These are phyloP conservation scores for Netelia inedita DNA, from an alignment of 2,888 invertebrate genomes.

Conservation along the genomic window DNA sequence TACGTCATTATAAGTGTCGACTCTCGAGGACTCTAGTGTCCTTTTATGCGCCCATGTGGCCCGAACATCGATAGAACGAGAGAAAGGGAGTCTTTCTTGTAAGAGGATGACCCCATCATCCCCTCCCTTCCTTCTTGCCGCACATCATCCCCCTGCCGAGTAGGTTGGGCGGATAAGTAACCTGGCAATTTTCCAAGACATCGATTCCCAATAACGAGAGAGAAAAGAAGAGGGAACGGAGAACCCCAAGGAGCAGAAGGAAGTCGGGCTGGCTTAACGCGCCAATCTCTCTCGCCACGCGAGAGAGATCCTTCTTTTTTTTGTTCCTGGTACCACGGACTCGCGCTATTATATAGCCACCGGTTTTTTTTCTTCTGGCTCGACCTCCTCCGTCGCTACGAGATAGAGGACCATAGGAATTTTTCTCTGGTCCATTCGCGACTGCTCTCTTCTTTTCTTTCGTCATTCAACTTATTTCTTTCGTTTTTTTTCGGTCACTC, in stretches of 20 bases:
- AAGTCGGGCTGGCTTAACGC: constrained; percentile 76
- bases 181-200: constrained; percentile 78
- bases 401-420: neutral
- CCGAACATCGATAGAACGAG: constrained; percentile 3
- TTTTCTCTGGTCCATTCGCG: neutral
- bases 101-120: constrained; percentile 15
- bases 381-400: neutral
- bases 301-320: constrained; percentile 43
- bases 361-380: constrained; percentile 22
- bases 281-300: constrained; percentile 65
- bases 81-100: constrained; percentile 11
- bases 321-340: constrained; percentile 16
- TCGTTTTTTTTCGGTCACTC: constrained; percentile 19
- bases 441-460: constrained; percentile 14
- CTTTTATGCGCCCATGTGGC: constrained; percentile 8
- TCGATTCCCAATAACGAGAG: constrained; percentile 72
- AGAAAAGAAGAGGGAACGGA: constrained; percentile 28
- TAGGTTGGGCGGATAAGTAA: constrained; percentile 71
- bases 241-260: constrained; percentile 61
- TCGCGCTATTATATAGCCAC: constrained; percentile 49
- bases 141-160: constrained; percentile 39
- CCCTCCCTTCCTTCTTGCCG: neutral
- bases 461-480: constrained; percentile 15
- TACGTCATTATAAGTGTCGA: constrained; percentile 10
- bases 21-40: constrained; percentile 3